Evolutionary conservation across 2,888 invertebrate species (phyloP).

Genomic region (Eristalinus aeneus): DNA sequence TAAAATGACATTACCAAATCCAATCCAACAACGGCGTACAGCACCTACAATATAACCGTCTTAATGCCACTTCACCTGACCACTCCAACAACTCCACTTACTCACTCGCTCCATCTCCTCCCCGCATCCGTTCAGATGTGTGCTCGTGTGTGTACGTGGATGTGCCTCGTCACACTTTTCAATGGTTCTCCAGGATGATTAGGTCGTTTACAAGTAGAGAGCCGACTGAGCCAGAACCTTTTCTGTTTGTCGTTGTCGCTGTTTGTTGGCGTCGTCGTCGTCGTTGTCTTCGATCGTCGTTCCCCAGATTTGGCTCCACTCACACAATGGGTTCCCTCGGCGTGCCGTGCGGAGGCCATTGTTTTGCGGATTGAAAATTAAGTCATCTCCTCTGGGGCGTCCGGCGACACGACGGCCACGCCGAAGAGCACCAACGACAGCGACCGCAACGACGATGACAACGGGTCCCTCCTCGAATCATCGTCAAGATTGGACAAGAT

Average conservation of each 20-base stretch:
- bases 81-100: constrained; percentile 46
- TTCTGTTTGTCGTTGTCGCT: neutral
- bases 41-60: constrained; percentile 52
- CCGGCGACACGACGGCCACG: constrained; percentile 3
- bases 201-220: constrained; percentile 52
- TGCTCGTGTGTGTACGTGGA: neutral
- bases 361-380: constrained; percentile 62
- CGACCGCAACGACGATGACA: neutral
- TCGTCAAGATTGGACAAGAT: neutral
- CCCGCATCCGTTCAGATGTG: neutral
- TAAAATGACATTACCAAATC: constrained; percentile 59
- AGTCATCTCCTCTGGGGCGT: constrained; percentile 66
- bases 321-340: constrained; percentile 44
- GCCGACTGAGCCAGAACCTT: constrained; percentile 20
- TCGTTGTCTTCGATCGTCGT: neutral
- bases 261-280: neutral
- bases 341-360: constrained; percentile 21
- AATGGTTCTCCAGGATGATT: constrained; percentile 66
- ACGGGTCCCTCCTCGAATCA: constrained; percentile 5
- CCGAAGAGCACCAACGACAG: too few relatives aligned
- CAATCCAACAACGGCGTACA: constrained; percentile 1
- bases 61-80: constrained; percentile 65
- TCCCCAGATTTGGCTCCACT: neutral
- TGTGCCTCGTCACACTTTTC: constrained; percentile 68
- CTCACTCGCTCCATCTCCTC: constrained; percentile 12